phyloP scores from a whole-genome alignment of 2,888 invertebrate species.

The Hetaerina titia region DNA sequence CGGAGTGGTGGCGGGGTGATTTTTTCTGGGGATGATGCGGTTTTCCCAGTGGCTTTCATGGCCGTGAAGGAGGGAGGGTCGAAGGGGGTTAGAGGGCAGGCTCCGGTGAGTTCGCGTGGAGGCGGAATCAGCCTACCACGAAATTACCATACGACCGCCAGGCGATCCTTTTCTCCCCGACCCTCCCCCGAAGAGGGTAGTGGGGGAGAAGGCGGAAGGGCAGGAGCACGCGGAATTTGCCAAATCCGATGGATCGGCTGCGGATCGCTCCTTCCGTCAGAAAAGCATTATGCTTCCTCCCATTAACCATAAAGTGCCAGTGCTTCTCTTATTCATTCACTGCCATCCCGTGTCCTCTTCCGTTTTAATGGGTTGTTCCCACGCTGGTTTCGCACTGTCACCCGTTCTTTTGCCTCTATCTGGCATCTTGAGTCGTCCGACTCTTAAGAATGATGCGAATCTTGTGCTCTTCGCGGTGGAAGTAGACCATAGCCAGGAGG shows the following conservation, averaged over 20 bases:
- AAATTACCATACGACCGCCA: conserved; percentile 50
- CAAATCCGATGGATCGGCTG: background rate
- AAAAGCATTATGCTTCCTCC: background rate
- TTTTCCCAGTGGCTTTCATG: background rate
- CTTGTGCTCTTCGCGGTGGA: background rate
- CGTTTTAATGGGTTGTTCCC: background rate
- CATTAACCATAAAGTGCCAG: background rate
- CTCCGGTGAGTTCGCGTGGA: conserved; percentile 18
- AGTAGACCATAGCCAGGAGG: background rate
- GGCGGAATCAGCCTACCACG: conserved; percentile 51
- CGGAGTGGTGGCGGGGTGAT: background rate
- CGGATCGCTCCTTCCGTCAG: background rate
- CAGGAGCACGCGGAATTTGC: background rate
- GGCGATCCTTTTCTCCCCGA: background rate
- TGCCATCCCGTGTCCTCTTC: background rate
- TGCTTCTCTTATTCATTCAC: background rate
- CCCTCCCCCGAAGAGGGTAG: background rate
- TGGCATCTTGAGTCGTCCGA: background rate
- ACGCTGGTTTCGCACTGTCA: too few relatives aligned
- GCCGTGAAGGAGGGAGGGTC: background rate
- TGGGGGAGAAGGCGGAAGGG: background rate
- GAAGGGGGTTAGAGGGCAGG: background rate
- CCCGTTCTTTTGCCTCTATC: too few relatives aligned
- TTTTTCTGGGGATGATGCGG: conserved; percentile 30
- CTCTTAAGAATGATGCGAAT: background rate